phyloP scores from a whole-genome alignment of 2,888 invertebrate genomes.

The Exocentrus adspersus region DNA sequence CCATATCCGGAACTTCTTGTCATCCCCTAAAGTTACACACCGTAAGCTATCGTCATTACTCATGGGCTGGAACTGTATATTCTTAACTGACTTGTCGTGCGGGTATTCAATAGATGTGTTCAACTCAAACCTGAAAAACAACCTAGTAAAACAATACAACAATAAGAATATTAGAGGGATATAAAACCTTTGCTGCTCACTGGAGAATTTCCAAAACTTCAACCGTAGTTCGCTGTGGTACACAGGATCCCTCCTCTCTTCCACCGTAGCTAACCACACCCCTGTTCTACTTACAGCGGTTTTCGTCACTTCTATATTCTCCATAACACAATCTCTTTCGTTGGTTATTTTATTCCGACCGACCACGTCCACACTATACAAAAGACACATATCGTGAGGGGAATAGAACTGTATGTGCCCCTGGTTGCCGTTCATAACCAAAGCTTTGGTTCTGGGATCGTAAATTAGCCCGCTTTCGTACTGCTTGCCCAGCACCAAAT shows the following conservation, averaged over 20 bases:
- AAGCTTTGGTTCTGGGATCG: conserved; percentile 72
- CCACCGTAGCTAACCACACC: conserved; percentile 79
- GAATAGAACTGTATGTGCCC: conserved; percentile 83
- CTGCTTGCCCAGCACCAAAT: conserved; percentile 72
- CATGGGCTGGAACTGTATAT: conserved; percentile 70
- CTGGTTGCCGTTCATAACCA: conserved; percentile 77
- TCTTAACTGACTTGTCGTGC: conserved; percentile 71
- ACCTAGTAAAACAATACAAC: conserved; percentile 9
- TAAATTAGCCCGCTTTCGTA: conserved; percentile 69
- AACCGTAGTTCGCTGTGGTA: conserved; percentile 70
- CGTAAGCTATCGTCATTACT: conserved; percentile 61
- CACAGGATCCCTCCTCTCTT: conserved; percentile 69
- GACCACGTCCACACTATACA: conserved; percentile 81
- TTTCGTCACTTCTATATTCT: conserved; percentile 73
- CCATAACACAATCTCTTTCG: conserved; percentile 69
- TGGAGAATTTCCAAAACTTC: conserved; percentile 79
- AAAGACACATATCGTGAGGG: conserved; percentile 70
- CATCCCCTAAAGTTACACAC: conserved; percentile 74
- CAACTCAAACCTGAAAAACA: conserved; percentile 69
- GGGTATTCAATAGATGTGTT: conserved; percentile 80
- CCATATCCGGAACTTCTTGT: conserved; percentile 80
- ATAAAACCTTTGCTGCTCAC: conserved; percentile 71
- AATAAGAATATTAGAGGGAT: conserved; percentile 47
- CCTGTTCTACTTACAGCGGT: conserved; percentile 75
- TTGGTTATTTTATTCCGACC: conserved; percentile 75